phyloP scores from a whole-genome alignment of 1,140 invertebrate genomes.

The Neoseiulus cucumeris region DNA sequence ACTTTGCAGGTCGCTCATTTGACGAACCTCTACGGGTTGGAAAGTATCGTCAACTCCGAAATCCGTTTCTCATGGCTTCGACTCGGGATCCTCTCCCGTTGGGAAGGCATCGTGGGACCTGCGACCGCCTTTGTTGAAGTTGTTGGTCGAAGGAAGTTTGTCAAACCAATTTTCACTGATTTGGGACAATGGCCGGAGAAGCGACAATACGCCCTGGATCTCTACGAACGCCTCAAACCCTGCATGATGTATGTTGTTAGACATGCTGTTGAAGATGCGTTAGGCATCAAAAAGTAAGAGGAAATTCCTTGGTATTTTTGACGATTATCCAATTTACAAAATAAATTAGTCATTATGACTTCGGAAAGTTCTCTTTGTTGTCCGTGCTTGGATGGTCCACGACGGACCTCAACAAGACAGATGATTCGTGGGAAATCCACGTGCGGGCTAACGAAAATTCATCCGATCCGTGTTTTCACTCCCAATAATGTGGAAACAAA shows the following conservation, averaged over 20 bases:
- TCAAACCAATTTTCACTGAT: slow-evolving; percentile 54
- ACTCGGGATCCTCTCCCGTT: slow-evolving; percentile 47
- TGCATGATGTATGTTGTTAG: neutral
- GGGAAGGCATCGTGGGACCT: slow-evolving; percentile 39
- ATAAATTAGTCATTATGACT: no score
- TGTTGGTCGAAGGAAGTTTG: slow-evolving; percentile 75
- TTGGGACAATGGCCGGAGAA: slow-evolving; percentile 13
- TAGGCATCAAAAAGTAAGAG: no score
- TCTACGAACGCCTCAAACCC: neutral
- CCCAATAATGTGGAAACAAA: no score
- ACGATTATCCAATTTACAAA: no score
- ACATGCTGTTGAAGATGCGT: neutral
- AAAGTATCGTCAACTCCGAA: slow-evolving; percentile 48
- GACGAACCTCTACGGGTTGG: slow-evolving; percentile 45
- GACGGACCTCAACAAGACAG: no score
- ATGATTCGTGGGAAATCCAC: no score
- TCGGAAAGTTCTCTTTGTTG: no score
- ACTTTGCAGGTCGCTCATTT: slow-evolving; percentile 39
- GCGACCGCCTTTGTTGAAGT: slow-evolving; percentile 55
- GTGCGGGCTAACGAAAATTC: no score
- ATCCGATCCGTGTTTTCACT: no score
- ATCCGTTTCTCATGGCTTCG: slow-evolving; percentile 52
- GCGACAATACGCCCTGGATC: neutral
- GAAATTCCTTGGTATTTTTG: no score
- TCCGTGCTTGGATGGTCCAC: no score